Evolutionary conservation across 2,888 invertebrate species (phyloP).

Genomic region (Gari tellinella): DNA sequence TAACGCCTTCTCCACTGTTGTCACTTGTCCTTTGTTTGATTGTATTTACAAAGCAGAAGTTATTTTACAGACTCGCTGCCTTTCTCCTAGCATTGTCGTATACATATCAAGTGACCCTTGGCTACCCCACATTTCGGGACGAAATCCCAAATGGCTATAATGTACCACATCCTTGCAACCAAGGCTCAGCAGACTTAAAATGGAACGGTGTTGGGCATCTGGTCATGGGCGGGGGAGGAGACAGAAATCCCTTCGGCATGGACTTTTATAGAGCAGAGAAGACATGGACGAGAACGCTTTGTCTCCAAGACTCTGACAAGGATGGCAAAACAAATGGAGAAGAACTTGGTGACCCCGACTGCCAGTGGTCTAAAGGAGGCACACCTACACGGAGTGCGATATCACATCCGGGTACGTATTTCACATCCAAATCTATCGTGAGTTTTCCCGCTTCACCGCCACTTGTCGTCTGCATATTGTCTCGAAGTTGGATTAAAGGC

Average conservation of each 20-base stretch:
- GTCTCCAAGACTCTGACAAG: constrained; percentile 3
- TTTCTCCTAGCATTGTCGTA: too few species aligned
- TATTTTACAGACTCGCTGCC: too few species aligned
- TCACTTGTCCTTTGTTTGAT: too few species aligned
- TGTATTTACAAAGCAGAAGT: too few species aligned
- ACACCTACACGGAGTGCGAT: not conserved
- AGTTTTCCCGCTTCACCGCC: too few species aligned
- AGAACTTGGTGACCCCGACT: constrained; percentile 6
- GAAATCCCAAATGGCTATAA: constrained; percentile 34
- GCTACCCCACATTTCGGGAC: constrained; percentile 23
- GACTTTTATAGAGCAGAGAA: constrained; percentile 25
- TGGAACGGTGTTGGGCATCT: constrained; percentile 48
- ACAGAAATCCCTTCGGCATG: constrained; percentile 38
- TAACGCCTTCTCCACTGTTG: too few species aligned
- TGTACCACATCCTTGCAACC: constrained; percentile 48
- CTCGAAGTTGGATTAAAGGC: too few species aligned
- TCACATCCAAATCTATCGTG: not conserved
- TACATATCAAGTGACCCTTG: not conserved
- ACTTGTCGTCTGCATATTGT: too few species aligned
- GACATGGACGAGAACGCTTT: not conserved
- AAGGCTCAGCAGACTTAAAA: not conserved
- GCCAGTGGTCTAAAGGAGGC: not conserved
- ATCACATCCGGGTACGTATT: constrained; percentile 9
- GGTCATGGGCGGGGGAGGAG: constrained; percentile 21
- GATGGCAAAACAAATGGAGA: constrained; percentile 5